Conservation (phyloP, 2,888 invertebrate species). For the Apotomis turbidana region DNA sequence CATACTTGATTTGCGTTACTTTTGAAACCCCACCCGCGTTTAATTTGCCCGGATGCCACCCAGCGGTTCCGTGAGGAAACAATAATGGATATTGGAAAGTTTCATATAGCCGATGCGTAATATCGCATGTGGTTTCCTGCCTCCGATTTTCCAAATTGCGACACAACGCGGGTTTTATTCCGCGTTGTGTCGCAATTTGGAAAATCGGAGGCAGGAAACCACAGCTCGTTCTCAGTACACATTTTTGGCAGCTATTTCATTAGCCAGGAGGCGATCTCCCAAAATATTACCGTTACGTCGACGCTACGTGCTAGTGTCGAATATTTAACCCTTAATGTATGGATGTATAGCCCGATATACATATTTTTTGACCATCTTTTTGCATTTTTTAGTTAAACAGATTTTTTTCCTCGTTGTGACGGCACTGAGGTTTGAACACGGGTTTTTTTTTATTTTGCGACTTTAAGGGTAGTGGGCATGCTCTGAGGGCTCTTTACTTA, state of each 20-base stretch:
- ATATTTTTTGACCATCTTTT: too few species aligned
- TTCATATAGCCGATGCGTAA: not conserved
- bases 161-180: not conserved
- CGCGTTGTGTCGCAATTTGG: too few species aligned
- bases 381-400: too few species aligned
- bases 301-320: slow-evolving; percentile 4
- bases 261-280: slow-evolving; percentile 3
- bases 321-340: too few species aligned
- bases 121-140: not conserved
- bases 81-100: slow-evolving; percentile 13
- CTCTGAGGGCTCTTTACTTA: not conserved
- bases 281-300: slow-evolving; percentile 11
- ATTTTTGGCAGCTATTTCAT: slow-evolving; percentile 5
- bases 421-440: too few species aligned
- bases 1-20: slow-evolving; percentile 10
- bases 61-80: slow-evolving; percentile 15
- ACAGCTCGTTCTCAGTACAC: not conserved
- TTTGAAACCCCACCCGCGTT: not conserved
- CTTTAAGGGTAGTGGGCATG: too few species aligned
- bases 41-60: slow-evolving; percentile 3
- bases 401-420: too few species aligned
- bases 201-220: too few species aligned
- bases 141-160: not conserved
- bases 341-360: too few species aligned
- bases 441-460: too few species aligned